Evolutionary conservation across 2,797 vertebrate genomes (phyloP).

Genomic region (Moxostoma hubbsi): DNA sequence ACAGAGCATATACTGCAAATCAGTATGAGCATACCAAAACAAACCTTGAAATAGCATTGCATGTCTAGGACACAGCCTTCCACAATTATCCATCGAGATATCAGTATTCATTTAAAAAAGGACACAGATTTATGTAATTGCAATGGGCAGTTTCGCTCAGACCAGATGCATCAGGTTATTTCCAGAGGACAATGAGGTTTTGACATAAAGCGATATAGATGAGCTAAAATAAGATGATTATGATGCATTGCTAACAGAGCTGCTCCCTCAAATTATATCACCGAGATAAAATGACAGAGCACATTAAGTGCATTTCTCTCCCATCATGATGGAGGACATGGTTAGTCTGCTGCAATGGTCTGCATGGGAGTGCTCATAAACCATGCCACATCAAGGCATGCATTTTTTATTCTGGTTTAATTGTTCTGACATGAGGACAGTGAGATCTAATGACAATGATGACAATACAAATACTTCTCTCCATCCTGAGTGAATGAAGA

Average conservation of each 20-base stretch:
- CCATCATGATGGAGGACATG: conserved; percentile 1
- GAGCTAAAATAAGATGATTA: conserved; percentile 33
- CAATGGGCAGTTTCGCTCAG: conserved; percentile 51
- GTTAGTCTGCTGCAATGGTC: conserved; percentile 11
- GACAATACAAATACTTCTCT: neutral
- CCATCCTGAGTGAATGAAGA: neutral
- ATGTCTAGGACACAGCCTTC: too few species aligned
- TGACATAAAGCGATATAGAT: conserved; percentile 30
- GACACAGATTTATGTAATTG: conserved; percentile 30
- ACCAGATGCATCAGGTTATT: conserved; percentile 55
- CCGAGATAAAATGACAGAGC: conserved; percentile 32
- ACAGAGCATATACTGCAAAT: too few species aligned
- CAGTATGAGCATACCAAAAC: too few species aligned
- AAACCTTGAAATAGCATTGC: neutral
- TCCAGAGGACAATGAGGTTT: conserved; percentile 40
- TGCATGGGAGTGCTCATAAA: neutral
- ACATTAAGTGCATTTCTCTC: conserved; percentile 35
- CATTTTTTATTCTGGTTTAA: conserved; percentile 6
- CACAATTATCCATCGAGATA: too few species aligned
- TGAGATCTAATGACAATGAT: neutral
- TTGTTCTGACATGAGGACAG: conserved; percentile 2
- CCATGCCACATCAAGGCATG: neutral
- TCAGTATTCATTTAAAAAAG: conserved; percentile 23
- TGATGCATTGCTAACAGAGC: conserved; percentile 45
- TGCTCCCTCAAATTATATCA: conserved; percentile 36